Percentiles rank a stretch among this genome's conserved stretches.
Conservation (phyloP, 2,888 invertebrate genomes). For the Sarcophaga carnaria region DNA sequence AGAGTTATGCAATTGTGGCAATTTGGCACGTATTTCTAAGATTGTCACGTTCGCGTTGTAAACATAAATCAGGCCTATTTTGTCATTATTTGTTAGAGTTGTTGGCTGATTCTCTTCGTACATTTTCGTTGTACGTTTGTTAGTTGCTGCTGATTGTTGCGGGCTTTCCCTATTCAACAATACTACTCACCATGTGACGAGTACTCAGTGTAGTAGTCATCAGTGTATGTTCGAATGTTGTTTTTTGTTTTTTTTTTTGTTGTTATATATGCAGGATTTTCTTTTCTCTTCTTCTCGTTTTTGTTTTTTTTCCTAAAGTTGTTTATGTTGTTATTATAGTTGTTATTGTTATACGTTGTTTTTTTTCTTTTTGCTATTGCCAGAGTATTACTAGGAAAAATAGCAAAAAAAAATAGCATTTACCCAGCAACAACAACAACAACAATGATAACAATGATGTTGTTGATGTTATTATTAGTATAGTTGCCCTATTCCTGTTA, state of each 20-base stretch:
- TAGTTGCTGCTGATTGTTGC: conserved; percentile 34
- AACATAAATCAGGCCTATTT: conserved; percentile 77
- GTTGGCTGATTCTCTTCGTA: conserved; percentile 55
- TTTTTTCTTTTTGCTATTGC: neutral
- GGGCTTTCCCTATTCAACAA: conserved; percentile 11
- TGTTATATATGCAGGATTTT: conserved; percentile 25
- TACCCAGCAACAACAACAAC: neutral
- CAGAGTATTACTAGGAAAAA: conserved; percentile 23
- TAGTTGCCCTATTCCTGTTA: conserved; percentile 29
- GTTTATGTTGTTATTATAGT: conserved; percentile 40
- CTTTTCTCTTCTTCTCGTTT: neutral
- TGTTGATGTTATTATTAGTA: conserved; percentile 68
- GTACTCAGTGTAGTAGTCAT: neutral
- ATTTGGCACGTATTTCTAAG: conserved; percentile 76
- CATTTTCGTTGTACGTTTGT: conserved; percentile 45
- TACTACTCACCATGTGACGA: neutral
- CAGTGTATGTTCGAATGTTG: conserved; percentile 24
- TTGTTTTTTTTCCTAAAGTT: neutral
- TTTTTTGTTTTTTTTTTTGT: neutral
- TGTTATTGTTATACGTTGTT: neutral
- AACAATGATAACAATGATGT: conserved; percentile 50
- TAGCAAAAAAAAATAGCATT: neutral
- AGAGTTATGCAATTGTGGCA: conserved; percentile 69
- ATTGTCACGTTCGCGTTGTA: conserved; percentile 77
- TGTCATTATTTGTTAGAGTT: conserved; percentile 73